Base-by-base conservation (phyloP, 1,140 invertebrate genomes). In the Hycleus phaleratus region DNA sequence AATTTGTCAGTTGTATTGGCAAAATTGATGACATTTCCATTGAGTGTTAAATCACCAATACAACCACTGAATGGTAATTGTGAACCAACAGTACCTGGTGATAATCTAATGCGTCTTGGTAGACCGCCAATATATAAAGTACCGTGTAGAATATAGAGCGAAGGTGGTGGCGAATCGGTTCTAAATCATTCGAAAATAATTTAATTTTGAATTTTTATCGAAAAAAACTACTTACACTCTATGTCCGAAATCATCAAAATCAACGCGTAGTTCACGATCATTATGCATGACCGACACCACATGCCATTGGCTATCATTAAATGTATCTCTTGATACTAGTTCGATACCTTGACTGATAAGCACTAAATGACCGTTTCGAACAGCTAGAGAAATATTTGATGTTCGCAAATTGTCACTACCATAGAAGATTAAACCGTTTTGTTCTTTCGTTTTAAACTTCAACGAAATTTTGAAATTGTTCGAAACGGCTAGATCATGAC, bases 301-400 rank as follows among this genome's bases (percentile, higher is more conserved):
- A 73, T 98, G 95, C 92, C 95, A 97, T 55, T 88, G 81, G 38
- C 86, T 88, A 73, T 98, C 94, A 69, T 93, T 89, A 72, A 90
- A 93, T 1, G 77, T 82, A 2, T 81, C 73, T 6, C 78, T 78
- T 0, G 82, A 81, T 0, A 77, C 76, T 12, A 88, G 69, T 58
- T 80, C 77, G 62, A 81, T 80, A 7, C 80, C 80, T 57, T 86
- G 82, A 68, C 84, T 87, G 58, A 84, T 82, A 9, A 94, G 78
- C 0, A 83, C 78, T 0, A 95, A 71, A 26, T 79, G 74, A 12
- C 91, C 91, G 51, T 88, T 77, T 0, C 78, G 68, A 18, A 95
- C 51, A 0, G 84, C 81, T 1, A 95, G 70, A 0, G 82, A 84
- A 49, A 90, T 81, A 3, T 75, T 81, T 6, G 81, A 79, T 2